These are phyloP conservation scores for Melanchra persicariae DNA, from an alignment of 2,888 invertebrate genomes.

Conservation along the genomic window DNA sequence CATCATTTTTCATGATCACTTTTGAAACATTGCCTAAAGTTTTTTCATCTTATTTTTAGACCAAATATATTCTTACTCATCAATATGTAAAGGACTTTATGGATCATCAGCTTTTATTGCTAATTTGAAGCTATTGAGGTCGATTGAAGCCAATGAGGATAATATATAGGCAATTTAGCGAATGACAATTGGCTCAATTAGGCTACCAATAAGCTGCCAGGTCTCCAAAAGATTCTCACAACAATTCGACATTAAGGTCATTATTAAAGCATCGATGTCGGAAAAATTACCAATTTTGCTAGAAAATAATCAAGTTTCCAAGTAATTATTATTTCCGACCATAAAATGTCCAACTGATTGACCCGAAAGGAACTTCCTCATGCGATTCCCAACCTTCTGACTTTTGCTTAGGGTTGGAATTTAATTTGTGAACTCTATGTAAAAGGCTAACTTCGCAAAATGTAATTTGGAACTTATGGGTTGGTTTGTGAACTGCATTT, in stretches of 20 bases:
- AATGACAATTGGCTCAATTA: slow-evolving; percentile 52
- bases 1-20: background rate
- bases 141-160: slow-evolving; percentile 48
- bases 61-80: background rate
- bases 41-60: background rate
- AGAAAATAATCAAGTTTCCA: slow-evolving; percentile 50
- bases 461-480: slow-evolving; percentile 65
- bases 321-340: slow-evolving; percentile 64
- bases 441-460: slow-evolving; percentile 55
- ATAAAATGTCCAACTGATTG: slow-evolving; percentile 62
- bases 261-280: slow-evolving; percentile 24
- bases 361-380: slow-evolving; percentile 44
- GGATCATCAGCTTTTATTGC: slow-evolving; percentile 21
- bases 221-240: slow-evolving; percentile 36
- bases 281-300: slow-evolving; percentile 31
- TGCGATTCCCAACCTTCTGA: slow-evolving; percentile 49
- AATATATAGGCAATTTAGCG: slow-evolving; percentile 53
- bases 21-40: background rate
- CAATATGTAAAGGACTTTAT: slow-evolving; percentile 10
- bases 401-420: slow-evolving; percentile 49
- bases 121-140: slow-evolving; percentile 46
- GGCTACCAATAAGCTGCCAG: slow-evolving; percentile 33
- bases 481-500: slow-evolving; percentile 64
- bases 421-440: slow-evolving; percentile 51
- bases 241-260: slow-evolving; percentile 26